These are phyloP conservation scores for Cyprinodon variegatus DNA, from an alignment of 2,113 vertebrate genomes.

Conservation along the genomic window DNA sequence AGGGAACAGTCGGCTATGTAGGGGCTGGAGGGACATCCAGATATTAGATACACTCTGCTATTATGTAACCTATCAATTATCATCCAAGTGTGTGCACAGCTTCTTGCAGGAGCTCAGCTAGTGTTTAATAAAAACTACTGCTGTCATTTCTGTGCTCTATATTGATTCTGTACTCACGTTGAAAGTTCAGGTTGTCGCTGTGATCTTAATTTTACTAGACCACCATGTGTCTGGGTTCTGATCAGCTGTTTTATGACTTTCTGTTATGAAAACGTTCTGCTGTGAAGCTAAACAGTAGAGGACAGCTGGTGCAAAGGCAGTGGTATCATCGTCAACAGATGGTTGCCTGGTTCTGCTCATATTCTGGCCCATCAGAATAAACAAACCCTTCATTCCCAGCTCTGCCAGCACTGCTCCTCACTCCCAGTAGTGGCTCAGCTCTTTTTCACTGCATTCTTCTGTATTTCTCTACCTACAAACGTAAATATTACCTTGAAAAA, in stretches of 20 bases:
- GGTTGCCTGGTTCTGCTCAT: slow-evolving; percentile 57
- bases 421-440: slow-evolving; percentile 3
- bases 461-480: slow-evolving; percentile 7
- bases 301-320: slow-evolving; percentile 57
- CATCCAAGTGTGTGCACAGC: too few species aligned
- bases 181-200: slow-evolving; percentile 4
- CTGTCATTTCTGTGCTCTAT: too few species aligned
- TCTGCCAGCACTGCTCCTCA: slow-evolving; percentile 14
- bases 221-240: slow-evolving; percentile 4
- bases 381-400: slow-evolving; percentile 38
- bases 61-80: too few species aligned
- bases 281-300: slow-evolving; percentile 54
- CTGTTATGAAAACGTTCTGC: slow-evolving; percentile 43
- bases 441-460: not conserved
- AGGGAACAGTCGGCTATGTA: too few species aligned
- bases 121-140: too few species aligned
- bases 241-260: slow-evolving; percentile 27
- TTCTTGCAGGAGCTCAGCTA: too few species aligned
- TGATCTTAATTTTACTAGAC: not conserved
- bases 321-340: slow-evolving; percentile 60
- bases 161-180: not conserved
- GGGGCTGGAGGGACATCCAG: too few species aligned
- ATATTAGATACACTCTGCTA: too few species aligned
- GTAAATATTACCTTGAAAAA: not conserved
- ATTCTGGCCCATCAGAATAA: slow-evolving; percentile 52